Conservation (phyloP, 2,113 vertebrate genomes). For the Heterotis niloticus region DNA sequence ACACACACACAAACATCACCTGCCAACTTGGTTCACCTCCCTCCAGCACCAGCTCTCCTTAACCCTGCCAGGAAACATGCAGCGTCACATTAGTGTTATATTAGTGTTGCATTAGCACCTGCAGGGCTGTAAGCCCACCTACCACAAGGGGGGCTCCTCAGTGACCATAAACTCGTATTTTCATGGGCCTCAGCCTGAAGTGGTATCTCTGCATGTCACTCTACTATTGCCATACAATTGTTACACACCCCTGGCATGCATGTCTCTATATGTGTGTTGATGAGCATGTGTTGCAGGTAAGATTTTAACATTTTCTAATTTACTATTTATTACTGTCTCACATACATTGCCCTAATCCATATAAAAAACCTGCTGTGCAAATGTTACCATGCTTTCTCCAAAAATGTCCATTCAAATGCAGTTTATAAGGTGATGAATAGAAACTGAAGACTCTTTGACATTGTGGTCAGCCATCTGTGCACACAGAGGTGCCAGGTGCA, state of each 20-base stretch:
- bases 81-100: not conserved
- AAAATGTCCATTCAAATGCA: too few relatives aligned
- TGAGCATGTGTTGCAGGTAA: not conserved
- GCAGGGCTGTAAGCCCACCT: too few relatives aligned
- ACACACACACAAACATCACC: not conserved
- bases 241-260: not conserved
- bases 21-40: conserved; percentile 1
- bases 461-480: too few relatives aligned
- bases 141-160: too few relatives aligned
- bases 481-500: too few relatives aligned
- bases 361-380: too few relatives aligned
- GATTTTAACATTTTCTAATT: not conserved
- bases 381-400: too few relatives aligned
- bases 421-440: too few relatives aligned
- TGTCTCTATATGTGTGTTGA: not conserved
- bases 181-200: not conserved
- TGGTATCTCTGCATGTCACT: not conserved
- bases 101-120: not conserved
- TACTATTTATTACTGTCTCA: too few relatives aligned
- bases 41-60: not conserved
- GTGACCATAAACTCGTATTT: too few relatives aligned
- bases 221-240: not conserved
- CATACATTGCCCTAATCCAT: too few relatives aligned
- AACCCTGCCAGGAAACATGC: not conserved
- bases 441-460: too few relatives aligned